These are phyloP conservation scores for Lipotes vexillifer DNA, from an alignment of 2,113 vertebrate genomes.

Conservation along the genomic window DNA sequence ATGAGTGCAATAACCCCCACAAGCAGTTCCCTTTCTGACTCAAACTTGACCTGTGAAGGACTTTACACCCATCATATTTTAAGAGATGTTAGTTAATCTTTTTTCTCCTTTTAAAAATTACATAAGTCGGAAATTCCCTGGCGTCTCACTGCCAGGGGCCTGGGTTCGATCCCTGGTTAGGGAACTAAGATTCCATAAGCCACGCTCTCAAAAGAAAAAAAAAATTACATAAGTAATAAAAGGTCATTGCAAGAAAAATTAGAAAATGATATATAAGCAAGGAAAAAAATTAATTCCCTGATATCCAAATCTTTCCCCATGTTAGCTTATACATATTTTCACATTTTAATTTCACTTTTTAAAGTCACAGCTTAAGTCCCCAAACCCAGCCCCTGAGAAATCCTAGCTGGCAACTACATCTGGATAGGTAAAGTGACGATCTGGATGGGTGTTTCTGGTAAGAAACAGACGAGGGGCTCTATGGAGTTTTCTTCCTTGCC, in stretches of 20 bases:
- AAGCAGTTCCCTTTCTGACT: neutral
- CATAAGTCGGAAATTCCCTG: neutral
- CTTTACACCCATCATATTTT: neutral
- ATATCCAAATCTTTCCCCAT: neutral
- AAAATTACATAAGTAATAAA: neutral
- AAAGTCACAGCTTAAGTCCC: neutral
- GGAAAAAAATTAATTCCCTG: constrained; percentile 2
- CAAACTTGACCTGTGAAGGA: neutral
- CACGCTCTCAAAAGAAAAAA: neutral
- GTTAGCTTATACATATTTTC: neutral
- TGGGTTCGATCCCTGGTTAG: neutral
- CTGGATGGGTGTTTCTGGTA: neutral
- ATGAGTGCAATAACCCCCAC: neutral
- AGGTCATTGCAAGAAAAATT: neutral
- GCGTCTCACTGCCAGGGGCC: neutral
- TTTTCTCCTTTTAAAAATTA: constrained; percentile 19
- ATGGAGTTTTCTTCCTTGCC: neutral
- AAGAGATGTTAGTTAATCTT: neutral
- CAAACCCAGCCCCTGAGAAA: neutral
- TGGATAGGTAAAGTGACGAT: neutral
- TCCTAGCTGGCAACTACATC: neutral
- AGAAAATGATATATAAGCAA: neutral
- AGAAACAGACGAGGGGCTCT: neutral
- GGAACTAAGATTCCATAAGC: neutral
- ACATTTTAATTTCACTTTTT: neutral